These are phyloP conservation scores for Apodemus sylvaticus DNA, from an alignment of 2,113 vertebrate species.

Conservation along the genomic window DNA sequence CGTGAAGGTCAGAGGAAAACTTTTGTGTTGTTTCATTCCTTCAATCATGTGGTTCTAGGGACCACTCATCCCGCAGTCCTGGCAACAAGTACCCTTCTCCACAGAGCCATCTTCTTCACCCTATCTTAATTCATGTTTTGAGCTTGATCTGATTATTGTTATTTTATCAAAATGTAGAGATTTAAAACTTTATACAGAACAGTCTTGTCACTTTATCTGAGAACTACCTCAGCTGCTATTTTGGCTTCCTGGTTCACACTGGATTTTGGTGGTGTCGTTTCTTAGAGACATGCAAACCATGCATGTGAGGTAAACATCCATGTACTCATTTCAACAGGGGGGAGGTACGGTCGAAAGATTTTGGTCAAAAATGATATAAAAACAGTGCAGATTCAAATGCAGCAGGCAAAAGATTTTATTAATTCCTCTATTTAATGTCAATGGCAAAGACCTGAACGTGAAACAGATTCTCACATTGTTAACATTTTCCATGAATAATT, in stretches of 20 bases:
- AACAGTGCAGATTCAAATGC: background rate
- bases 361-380: background rate
- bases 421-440: slow-evolving; percentile 26
- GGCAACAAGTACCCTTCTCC: background rate
- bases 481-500: slow-evolving; percentile 38
- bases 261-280: slow-evolving; percentile 29
- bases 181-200: background rate
- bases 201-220: background rate
- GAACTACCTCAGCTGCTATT: background rate
- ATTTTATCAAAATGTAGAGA: slow-evolving; percentile 9
- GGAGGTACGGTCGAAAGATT: background rate
- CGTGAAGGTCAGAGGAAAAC: background rate
- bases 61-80: too few relatives aligned
- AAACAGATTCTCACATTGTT: slow-evolving; percentile 31
- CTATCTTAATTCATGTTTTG: slow-evolving; percentile 6
- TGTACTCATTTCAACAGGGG: background rate
- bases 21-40: background rate
- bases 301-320: background rate
- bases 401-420: slow-evolving; percentile 7
- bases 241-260: background rate
- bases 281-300: slow-evolving; percentile 19
- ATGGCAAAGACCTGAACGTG: slow-evolving; percentile 5
- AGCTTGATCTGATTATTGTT: slow-evolving; percentile 27
- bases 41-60: background rate
- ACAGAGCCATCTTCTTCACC: background rate